A percentile compares a stretch with the other conserved stretches of the same genome.
Conservation (phyloP, 2,113 vertebrate species). For the Haemorhous mexicanus region DNA sequence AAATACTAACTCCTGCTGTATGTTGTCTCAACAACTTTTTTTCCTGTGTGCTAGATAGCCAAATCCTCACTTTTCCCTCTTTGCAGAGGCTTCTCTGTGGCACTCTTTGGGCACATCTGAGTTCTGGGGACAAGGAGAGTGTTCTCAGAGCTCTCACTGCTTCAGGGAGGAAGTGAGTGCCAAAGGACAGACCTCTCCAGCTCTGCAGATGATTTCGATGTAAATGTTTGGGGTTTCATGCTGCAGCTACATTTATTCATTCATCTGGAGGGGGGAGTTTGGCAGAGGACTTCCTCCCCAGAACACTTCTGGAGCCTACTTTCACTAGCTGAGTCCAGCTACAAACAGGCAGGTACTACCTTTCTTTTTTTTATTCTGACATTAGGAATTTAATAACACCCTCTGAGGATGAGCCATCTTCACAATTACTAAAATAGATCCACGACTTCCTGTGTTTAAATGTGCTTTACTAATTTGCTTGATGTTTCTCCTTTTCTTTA, state of each 20-base stretch:
- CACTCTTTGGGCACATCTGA: neutral
- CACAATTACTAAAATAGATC: neutral
- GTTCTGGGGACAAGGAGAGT: neutral
- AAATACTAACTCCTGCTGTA: neutral
- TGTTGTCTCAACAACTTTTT: neutral
- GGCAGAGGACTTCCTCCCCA: neutral
- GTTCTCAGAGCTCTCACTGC: neutral
- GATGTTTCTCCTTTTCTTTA: neutral
- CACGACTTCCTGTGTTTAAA: neutral
- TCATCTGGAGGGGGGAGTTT: neutral
- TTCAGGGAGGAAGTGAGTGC: neutral
- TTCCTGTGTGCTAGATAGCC: neutral
- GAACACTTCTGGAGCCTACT: neutral
- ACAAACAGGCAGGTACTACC: neutral
- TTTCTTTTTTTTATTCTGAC: neutral
- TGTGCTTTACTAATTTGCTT: neutral
- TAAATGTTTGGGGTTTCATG: neutral
- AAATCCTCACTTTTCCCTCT: neutral
- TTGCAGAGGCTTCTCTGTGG: neutral
- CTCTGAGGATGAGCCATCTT: neutral
- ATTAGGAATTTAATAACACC: neutral
- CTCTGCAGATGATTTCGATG: neutral
- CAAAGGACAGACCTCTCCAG: neutral
- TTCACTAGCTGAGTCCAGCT: neutral
- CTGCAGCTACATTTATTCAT: neutral